Conservation (phyloP, 92 coral and sea anemone species). For the Siderastrea siderea region DNA sequence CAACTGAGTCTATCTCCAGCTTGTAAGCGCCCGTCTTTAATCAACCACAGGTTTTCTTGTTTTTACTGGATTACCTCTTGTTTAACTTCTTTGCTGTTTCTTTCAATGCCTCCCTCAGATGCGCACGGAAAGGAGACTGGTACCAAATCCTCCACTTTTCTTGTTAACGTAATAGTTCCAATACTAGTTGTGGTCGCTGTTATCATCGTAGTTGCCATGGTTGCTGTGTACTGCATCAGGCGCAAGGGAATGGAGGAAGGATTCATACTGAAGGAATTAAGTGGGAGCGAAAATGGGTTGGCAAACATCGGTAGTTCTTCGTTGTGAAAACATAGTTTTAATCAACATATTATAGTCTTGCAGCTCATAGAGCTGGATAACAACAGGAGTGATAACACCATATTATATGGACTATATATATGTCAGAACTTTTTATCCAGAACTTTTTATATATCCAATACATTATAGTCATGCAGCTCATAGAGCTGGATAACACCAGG, state of each 20-base stretch:
- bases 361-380: no score
- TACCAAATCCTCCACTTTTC: neutral
- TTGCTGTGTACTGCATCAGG: slow-evolving; percentile 14
- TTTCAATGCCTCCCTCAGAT: neutral
- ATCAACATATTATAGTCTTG: no score
- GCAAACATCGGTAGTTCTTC: neutral
- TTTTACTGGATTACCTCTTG: no score
- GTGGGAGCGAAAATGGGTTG: neutral
- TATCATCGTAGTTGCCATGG: slow-evolving; percentile 4
- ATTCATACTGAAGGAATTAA: neutral
- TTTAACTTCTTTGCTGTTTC: no score
- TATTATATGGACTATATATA: no score
- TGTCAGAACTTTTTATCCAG: no score
- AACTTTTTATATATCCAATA: no score
- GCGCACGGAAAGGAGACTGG: neutral
- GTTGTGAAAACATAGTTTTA: no score
- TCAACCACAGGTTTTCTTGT: neutral
- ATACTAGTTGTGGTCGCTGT: slow-evolving; percentile 1
- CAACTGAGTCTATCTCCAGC: no score
- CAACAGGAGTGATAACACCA: no score
- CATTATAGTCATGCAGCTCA: no score
- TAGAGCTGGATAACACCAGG: no score
- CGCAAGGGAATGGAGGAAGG: slow-evolving; percentile 20
- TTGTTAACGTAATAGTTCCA: slow-evolving; percentile 4
- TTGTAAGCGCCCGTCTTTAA: neutral